These are phyloP conservation scores for Argyresthia albistria DNA, from an alignment of 2,888 invertebrate species.

Conservation along the genomic window DNA sequence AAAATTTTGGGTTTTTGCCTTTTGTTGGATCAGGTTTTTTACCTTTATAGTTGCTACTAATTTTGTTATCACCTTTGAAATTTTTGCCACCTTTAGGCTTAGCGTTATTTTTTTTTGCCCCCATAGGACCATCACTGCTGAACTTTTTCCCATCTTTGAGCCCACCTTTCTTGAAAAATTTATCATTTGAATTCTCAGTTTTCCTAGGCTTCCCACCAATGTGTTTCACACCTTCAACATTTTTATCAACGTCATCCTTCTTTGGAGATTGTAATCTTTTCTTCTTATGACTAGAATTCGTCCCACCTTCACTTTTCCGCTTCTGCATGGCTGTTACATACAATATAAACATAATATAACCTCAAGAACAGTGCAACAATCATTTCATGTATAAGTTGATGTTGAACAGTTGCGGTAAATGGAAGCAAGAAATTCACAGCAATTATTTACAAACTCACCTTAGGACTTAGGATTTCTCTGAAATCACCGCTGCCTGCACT, in stretches of 20 bases:
- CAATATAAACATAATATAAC: not conserved
- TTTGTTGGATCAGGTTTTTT: conserved; percentile 18
- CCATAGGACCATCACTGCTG: conserved; percentile 14
- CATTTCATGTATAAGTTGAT: not conserved
- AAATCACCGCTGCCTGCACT: too few relatives aligned
- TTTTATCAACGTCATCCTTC: conserved; percentile 9
- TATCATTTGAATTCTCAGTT: conserved; percentile 6
- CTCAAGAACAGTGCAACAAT: not conserved
- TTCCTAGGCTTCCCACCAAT: conserved; percentile 10
- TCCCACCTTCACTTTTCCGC: conserved; percentile 36
- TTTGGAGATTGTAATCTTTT: conserved; percentile 32
- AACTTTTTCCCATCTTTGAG: conserved; percentile 18
- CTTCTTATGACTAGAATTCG: conserved; percentile 29
- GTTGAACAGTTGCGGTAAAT: not conserved
- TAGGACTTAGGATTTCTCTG: not conserved
- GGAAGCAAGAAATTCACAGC: not conserved
- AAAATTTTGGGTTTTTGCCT: conserved; percentile 15
- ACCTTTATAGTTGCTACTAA: conserved; percentile 4
- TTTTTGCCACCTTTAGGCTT: not conserved
- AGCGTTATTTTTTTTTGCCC: not conserved
- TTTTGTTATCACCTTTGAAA: not conserved
- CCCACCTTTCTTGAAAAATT: not conserved
- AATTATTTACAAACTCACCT: not conserved
- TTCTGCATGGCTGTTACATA: conserved; percentile 36
- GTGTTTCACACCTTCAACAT: conserved; percentile 13